Evolutionary conservation across 1,140 invertebrate species (phyloP).

Genomic region (Psilanteris sp.): DNA sequence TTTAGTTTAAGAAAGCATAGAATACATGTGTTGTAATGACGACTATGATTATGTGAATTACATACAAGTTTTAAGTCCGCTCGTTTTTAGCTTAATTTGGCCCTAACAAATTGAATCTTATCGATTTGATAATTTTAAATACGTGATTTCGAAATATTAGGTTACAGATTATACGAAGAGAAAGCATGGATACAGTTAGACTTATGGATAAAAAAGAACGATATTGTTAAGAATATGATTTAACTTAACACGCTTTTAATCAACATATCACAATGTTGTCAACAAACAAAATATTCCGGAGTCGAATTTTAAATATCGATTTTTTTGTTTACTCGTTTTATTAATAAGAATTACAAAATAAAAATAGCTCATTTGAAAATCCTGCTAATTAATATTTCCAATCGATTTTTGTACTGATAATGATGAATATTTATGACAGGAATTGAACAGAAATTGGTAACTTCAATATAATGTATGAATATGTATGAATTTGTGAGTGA

Average conservation of each 20-base stretch:
- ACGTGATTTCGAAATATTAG: too few relatives aligned
- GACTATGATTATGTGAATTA: slow-evolving; percentile 33
- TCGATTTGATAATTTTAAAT: slow-evolving; percentile 7
- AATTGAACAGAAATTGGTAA: slow-evolving; percentile 5
- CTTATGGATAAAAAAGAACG: too few relatives aligned
- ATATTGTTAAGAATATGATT: too few relatives aligned
- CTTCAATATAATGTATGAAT: slow-evolving; percentile 18
- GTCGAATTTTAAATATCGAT: too few relatives aligned
- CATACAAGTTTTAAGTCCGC: slow-evolving; percentile 7
- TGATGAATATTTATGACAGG: slow-evolving; percentile 12
- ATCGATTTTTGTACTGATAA: background rate
- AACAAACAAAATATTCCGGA: too few relatives aligned
- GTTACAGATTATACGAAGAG: background rate
- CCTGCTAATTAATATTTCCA: too few relatives aligned
- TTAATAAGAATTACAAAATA: background rate
- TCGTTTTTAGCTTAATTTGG: slow-evolving; percentile 12
- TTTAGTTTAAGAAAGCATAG: slow-evolving; percentile 18
- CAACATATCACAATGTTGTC: too few relatives aligned
- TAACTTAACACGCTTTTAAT: too few relatives aligned
- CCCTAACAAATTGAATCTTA: slow-evolving; percentile 24
- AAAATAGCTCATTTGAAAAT: too few relatives aligned
- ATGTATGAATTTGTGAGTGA: slow-evolving; percentile 8
- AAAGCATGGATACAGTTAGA: too few relatives aligned
- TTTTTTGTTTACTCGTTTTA: too few relatives aligned
- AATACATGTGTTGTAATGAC: slow-evolving; percentile 41